Percentiles rank a stretch among this genome's conserved stretches.
Conservation (phyloP, 2,113 vertebrate genomes). For the Eublepharis macularius region DNA sequence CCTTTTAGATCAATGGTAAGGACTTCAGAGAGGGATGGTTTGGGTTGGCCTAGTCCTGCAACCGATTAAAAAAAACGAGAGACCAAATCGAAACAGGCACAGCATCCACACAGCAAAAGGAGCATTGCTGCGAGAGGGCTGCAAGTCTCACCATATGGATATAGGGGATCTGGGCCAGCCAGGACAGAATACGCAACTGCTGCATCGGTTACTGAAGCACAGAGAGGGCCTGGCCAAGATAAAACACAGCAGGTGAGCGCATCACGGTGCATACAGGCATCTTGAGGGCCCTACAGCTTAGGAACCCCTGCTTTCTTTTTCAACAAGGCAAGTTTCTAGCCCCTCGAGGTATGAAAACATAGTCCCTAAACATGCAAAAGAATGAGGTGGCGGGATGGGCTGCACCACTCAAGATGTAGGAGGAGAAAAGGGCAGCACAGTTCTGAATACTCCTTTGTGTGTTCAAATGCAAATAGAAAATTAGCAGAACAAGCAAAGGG, state of each 20-base stretch:
- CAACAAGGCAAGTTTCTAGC: background rate
- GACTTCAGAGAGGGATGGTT: constrained; percentile 46
- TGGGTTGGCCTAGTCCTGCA: constrained; percentile 68
- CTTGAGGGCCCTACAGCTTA: background rate
- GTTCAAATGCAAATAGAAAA: too few species aligned
- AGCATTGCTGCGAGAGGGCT: background rate
- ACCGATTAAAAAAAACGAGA: background rate
- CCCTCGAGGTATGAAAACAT: background rate
- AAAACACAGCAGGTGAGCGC: background rate
- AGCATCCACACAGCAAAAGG: background rate
- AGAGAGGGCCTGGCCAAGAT: constrained; percentile 64
- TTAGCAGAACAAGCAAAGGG: too few species aligned
- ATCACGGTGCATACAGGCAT: background rate
- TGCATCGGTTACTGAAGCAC: constrained; percentile 66
- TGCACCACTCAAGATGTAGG: background rate
- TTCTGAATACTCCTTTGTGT: background rate
- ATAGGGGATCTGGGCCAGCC: constrained; percentile 60
- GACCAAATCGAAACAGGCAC: background rate
- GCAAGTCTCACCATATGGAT: constrained; percentile 53
- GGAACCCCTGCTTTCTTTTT: background rate
- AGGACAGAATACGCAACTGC: constrained; percentile 67
- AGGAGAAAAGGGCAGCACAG: background rate
- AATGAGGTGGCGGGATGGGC: background rate
- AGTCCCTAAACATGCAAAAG: background rate
- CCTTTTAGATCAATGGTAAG: constrained; percentile 63